phyloP scores from a whole-genome alignment of 1,140 invertebrate species.

The Aphis craccivora region DNA sequence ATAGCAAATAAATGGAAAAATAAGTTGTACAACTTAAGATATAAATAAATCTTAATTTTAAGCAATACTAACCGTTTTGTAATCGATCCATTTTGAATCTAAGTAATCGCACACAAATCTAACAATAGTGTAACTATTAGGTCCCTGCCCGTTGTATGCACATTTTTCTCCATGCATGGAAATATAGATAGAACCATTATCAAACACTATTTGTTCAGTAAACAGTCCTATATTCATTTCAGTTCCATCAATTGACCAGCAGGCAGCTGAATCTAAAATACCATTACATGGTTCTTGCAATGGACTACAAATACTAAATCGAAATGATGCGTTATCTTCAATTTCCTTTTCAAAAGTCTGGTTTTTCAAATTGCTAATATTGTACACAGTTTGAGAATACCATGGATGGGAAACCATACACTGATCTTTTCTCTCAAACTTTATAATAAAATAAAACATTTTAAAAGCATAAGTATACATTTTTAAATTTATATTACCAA shows the following conservation, averaged over 20 bases:
- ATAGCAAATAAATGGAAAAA: not conserved
- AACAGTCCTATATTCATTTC: conserved; percentile 26
- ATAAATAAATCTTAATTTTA: not conserved
- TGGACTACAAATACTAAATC: conserved; percentile 41
- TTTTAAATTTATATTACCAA: conserved; percentile 28
- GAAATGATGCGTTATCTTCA: conserved; percentile 1
- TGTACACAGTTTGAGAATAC: not conserved
- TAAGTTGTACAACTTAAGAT: not conserved
- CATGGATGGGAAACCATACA: conserved; percentile 5
- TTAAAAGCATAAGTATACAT: not conserved
- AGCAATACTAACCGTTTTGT: conserved; percentile 8
- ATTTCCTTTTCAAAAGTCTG: conserved; percentile 23
- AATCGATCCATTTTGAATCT: not conserved
- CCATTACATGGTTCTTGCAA: conserved; percentile 41
- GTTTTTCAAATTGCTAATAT: conserved; percentile 10
- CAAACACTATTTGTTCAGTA: conserved; percentile 39
- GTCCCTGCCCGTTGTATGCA: not conserved
- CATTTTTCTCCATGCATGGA: conserved; percentile 50
- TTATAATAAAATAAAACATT: not conserved
- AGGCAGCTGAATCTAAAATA: conserved; percentile 27
- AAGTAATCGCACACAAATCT: conserved; percentile 39
- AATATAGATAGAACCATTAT: conserved; percentile 21
- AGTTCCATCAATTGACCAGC: not conserved
- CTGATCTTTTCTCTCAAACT: conserved; percentile 18
- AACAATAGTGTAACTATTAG: conserved; percentile 8